Evolutionary conservation across 2,888 invertebrate genomes (phyloP).

Genomic region (Conus canariensis): DNA sequence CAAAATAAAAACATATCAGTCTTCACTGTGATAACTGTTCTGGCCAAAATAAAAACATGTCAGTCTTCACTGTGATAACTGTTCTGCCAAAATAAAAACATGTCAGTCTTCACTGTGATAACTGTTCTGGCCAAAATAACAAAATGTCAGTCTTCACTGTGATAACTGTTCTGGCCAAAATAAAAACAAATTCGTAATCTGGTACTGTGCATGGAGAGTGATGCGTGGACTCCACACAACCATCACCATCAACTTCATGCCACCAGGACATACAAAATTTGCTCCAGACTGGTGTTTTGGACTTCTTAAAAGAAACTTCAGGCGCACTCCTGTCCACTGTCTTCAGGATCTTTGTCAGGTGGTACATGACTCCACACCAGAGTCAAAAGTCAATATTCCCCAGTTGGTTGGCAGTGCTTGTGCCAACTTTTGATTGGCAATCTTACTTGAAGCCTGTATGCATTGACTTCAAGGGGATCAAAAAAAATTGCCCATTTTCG

Average conservation of each 20-base stretch:
- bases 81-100: constrained; percentile 42
- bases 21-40: constrained; percentile 36
- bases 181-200: constrained; percentile 34
- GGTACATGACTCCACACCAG: constrained; percentile 22
- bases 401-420: constrained; percentile 35
- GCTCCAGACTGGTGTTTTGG: constrained; percentile 13
- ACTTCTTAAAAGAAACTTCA: background rate
- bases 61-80: constrained; percentile 34
- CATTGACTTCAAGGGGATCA: background rate
- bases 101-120: constrained; percentile 30
- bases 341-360: constrained; percentile 34
- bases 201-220: constrained; percentile 6
- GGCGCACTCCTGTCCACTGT: background rate
- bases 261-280: constrained; percentile 12
- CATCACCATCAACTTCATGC: background rate
- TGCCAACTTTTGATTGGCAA: background rate
- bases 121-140: constrained; percentile 43
- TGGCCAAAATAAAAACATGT: constrained; percentile 42
- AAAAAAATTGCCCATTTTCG: background rate
- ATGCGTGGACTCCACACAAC: background rate
- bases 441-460: background rate
- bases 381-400: constrained; percentile 30
- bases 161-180: constrained; percentile 39
- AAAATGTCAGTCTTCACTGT: constrained; percentile 22
- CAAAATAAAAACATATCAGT: constrained; percentile 40